Base-by-base conservation (phyloP, 2,797 vertebrate species). In the Furcifer pardalis region DNA sequence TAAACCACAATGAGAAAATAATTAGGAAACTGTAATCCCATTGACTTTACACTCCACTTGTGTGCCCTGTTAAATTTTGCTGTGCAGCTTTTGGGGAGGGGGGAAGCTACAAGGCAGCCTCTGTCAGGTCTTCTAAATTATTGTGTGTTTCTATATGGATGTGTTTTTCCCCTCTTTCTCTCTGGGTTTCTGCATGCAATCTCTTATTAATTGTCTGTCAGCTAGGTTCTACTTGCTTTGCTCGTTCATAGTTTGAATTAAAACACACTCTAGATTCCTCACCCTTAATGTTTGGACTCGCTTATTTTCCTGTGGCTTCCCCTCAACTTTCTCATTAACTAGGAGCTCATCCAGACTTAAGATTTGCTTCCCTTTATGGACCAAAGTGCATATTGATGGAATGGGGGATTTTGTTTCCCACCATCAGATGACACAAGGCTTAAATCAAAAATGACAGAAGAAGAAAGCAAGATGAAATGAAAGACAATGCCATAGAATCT, bases 21-120 rank as follows among this genome's bases (percentile, higher is more conserved):
- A 97, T 97, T 96, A 96, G 94, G 92, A 96, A 95, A 95, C 95
- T 95, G 95, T 95, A 96, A 97, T 96, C 95, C 94, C 92, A 93
- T 96, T 97, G 95, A 96, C 95, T 96, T 96, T 94, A 95, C 92
- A 95, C 94, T 95, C 92, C 89, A 91, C 91, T 94, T 94, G 93
- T 93, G 93, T 92, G 88, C 89, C 72, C 88, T 90, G 90, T 85
- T 87, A 89, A 84, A 89, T 93, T 90, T 92, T 90, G 89, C 92
- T 83, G 91, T 91, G 76, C 6, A 91, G 89, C 90, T 83, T 84
- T 83, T 89, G 89, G 90, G 68, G 87, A 90, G 15, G 42, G 86
- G 73, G 75, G 90, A 90, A 72, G 84, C 83, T 85, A 81, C 63
- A 76, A 90, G 65, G 68, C 83, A 85, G 35, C 59, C 82, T 74